A percentile compares a stretch with the other conserved stretches of the same genome.
Evolutionary conservation across 64 coral and sea anemone species (phyloP).

Genomic region (Pachyseris speciosa): DNA sequence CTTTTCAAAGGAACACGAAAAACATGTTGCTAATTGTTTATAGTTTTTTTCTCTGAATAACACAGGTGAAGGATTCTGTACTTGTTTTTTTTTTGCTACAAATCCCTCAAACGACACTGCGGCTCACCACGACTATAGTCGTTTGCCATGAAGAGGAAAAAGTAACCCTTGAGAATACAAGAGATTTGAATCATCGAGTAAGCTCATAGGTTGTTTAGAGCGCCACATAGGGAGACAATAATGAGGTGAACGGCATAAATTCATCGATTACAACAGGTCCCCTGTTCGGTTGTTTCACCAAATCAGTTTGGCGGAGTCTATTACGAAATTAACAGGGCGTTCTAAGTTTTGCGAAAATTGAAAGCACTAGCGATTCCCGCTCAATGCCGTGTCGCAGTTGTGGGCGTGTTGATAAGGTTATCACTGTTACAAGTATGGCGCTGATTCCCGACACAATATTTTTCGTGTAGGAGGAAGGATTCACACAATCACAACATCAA

Average conservation of each 20-base stretch:
- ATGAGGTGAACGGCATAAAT: not conserved
- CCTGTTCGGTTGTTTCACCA: not conserved
- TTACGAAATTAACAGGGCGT: not conserved
- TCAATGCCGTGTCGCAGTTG: not conserved
- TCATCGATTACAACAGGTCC: constrained; percentile 6
- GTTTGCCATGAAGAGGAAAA: not conserved
- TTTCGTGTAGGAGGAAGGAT: not conserved
- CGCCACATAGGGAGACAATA: not conserved
- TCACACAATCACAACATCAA: not conserved
- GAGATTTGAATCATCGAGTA: not conserved
- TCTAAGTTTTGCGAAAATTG: not conserved
- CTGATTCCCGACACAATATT: not conserved
- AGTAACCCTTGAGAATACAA: not conserved
- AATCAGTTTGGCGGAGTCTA: not conserved
- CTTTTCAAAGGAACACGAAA: constrained; percentile 2
- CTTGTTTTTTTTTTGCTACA: not conserved
- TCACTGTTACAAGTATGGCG: no score
- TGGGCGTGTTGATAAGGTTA: not conserved
- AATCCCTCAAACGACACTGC: not conserved
- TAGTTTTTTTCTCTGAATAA: not conserved
- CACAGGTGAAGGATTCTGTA: not conserved
- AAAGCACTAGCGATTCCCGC: not conserved
- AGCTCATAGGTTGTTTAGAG: not conserved
- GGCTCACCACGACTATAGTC: not conserved
- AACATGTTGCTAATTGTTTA: not conserved